These are phyloP conservation scores for Caenorhabditis drosophilae DNA, from an alignment of 2,888 invertebrate genomes.

Conservation along the genomic window DNA sequence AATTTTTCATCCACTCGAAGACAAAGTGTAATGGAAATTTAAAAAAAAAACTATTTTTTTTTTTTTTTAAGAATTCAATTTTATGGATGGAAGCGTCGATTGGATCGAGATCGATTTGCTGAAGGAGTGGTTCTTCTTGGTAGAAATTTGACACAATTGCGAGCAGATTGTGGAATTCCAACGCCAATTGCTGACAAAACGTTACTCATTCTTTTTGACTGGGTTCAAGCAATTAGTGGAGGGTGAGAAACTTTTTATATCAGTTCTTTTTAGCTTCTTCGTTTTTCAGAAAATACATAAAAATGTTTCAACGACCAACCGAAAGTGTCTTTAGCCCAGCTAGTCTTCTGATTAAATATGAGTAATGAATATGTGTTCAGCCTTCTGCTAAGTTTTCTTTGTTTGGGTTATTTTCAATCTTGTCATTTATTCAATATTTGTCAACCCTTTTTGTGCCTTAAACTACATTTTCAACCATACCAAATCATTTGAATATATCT, in stretches of 20 bases:
- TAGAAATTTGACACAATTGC: constrained; percentile 82
- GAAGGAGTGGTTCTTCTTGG: constrained; percentile 32
- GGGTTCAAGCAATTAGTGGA: constrained; percentile 27
- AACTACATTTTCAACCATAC: no score
- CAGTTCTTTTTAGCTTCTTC: not conserved
- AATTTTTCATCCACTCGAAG: constrained; percentile 16
- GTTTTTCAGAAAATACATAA: constrained; percentile 25
- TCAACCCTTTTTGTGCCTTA: no score
- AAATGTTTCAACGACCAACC: constrained; percentile 26
- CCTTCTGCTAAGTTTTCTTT: no score
- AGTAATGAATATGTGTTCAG: no score
- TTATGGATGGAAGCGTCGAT: constrained; percentile 29
- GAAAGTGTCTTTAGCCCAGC: constrained; percentile 17
- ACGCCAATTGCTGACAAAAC: constrained; percentile 45
- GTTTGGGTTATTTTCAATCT: no score
- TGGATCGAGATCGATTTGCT: constrained; percentile 37
- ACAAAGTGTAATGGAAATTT: constrained; percentile 17
- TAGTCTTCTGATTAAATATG: constrained; percentile 19
- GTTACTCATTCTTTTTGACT: constrained; percentile 29
- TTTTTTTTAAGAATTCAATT: constrained; percentile 24
- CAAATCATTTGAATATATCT: no score
- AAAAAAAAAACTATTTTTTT: no score
- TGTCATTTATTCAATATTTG: no score
- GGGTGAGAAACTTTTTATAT: constrained; percentile 16
- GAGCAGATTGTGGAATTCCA: constrained; percentile 53